Conservation (phyloP, 2,888 invertebrate species). For the Holacanthella duospinosa region DNA sequence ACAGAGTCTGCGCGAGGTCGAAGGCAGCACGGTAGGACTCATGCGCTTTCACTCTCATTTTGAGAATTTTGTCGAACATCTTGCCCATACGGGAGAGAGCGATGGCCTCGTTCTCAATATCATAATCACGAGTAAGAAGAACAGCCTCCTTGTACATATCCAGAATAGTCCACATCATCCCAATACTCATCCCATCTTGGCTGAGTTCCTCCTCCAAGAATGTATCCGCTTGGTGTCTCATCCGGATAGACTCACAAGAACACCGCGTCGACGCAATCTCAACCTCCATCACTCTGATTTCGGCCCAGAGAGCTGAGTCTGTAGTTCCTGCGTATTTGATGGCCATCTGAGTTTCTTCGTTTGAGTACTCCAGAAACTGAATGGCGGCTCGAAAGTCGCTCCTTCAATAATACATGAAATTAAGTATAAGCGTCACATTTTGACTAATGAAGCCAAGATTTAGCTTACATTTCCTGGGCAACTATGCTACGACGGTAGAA, state of each 20-base stretch:
- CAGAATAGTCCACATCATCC: constrained; percentile 16
- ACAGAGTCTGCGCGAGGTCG: constrained; percentile 8
- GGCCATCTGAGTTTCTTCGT: constrained; percentile 7
- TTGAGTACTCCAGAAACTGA: constrained; percentile 7
- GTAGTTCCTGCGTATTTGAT: not conserved
- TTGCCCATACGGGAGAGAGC: constrained; percentile 10
- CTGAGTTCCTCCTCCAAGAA: constrained; percentile 2
- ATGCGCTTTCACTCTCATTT: constrained; percentile 10
- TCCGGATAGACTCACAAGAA: constrained; percentile 10
- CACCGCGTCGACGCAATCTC: not conserved
- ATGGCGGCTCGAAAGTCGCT: not conserved
- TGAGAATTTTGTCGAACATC: constrained; percentile 14
- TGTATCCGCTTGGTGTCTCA: constrained; percentile 7
- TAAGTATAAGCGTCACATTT: not conserved
- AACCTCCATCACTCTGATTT: not conserved
- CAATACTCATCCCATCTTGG: no score
- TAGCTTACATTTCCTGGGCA: not conserved
- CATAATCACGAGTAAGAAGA: constrained; percentile 2
- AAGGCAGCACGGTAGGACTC: constrained; percentile 13
- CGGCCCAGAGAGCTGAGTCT: not conserved
- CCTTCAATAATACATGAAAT: not conserved
- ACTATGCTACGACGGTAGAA: not conserved
- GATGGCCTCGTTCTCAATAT: constrained; percentile 17
- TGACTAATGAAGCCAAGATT: not conserved
- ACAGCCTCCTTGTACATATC: constrained; percentile 14